Base-by-base conservation (phyloP, 2,888 invertebrate genomes). In the Priocnemis perturbator region DNA sequence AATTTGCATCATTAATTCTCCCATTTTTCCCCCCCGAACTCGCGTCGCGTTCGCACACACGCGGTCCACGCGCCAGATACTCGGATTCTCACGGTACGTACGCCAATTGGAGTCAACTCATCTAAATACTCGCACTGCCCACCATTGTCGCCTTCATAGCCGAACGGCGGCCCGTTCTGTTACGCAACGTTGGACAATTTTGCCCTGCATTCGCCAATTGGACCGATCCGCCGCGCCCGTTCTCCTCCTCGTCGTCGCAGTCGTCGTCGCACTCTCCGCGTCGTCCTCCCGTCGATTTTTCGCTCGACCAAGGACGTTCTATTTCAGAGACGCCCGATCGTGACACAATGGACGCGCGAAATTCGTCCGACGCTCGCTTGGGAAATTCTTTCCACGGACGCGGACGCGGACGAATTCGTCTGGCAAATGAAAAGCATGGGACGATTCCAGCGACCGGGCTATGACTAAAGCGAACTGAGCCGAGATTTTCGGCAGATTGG, bases 41-140 rank as follows among this genome's bases (percentile, higher is more conserved):
- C 58, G 19, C 21, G 62, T 47, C 48, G 67, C 67, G 71, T 83
- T 79, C 79, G 67, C 70, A 76, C 76, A 76, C 63, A 72, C 66
- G n/a, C n/a, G 67, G 71, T 74, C 78, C 77, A 68, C 73, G 79
- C 78, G 76, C 81, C 76, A 82, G 81, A 84, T 85, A 83, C 79
- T 84, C 20, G 83, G 83, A 87, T 87, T 87, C 87, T 87, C 87
- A 87, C 87, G 87, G 87, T 87, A 83, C 84, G 85, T 87, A 83
- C 83, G 85, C 80, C 86, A 88, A 88, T 88, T 88, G 88, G 85
- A 88, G 88, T 88, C 87, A 88, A 88, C 88, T 88, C 87, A 87
- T 88, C 87, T 87, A 87, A 88, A 88, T 87, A 87, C 79, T 79
- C 79, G 71, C 67, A 67, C 81, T 79, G 78, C 79, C 81, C 80